phyloP scores from a whole-genome alignment of 2,888 invertebrate genomes.

The Geophilus truncorum region DNA sequence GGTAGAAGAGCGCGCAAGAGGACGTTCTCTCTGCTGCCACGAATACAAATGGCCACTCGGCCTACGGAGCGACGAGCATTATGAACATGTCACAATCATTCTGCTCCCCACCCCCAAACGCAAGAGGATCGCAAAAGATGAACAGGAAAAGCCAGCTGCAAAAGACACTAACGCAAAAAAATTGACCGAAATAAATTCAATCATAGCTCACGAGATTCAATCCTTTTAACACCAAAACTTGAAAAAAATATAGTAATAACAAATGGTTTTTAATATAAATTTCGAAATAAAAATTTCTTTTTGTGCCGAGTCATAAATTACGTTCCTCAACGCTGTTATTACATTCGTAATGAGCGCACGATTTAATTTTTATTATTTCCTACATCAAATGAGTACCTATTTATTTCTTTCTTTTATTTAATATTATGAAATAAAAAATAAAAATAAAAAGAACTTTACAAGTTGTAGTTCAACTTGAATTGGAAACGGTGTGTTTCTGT shows the following conservation, averaged over 20 bases:
- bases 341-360: not conserved
- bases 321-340: not conserved
- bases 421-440: not conserved
- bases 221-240: not conserved
- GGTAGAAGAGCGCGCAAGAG: no score
- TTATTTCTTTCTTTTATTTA: not conserved
- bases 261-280: not conserved
- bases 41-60: constrained; percentile 20
- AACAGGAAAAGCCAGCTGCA: not conserved
- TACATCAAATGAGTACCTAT: not conserved
- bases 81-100: constrained; percentile 31
- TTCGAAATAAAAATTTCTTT: not conserved
- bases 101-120: not conserved
- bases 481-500: not conserved
- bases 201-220: not conserved
- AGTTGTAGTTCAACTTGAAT: no score
- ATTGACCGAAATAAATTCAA: not conserved
- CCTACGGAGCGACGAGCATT: constrained; percentile 25
- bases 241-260: not conserved
- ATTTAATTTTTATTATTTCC: not conserved
- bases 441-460: not conserved
- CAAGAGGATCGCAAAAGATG: not conserved
- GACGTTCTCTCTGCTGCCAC: not conserved
- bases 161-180: not conserved
- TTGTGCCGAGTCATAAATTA: not conserved